A percentile compares a stretch with the other conserved stretches of the same genome.
phyloP scores from a whole-genome alignment of 53 echinoderm and acorn worm genomes.

The Glandiceps talaboti region DNA sequence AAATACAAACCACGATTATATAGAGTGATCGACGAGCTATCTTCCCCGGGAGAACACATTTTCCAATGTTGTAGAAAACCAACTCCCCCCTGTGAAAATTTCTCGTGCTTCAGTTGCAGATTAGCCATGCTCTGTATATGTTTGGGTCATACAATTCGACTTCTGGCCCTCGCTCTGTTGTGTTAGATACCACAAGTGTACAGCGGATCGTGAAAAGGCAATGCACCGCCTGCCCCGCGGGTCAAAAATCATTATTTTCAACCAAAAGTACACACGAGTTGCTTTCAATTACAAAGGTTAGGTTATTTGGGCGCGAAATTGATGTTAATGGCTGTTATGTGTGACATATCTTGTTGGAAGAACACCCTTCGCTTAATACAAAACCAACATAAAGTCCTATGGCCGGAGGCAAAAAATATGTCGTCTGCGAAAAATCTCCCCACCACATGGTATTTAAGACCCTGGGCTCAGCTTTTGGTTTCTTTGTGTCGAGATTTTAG shows the following conservation, averaged over 20 bases:
- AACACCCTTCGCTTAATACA: background rate
- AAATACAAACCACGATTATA: no score
- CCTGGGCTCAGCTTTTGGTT: background rate
- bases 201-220: no score
- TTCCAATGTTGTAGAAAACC: no score
- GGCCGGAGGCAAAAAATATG: background rate
- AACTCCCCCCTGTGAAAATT: no score
- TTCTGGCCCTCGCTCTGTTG: no score
- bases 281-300: background rate
- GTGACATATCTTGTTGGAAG: background rate
- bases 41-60: no score
- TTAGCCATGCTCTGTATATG: no score
- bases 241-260: background rate
- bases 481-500: background rate
- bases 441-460: background rate
- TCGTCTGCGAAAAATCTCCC: background rate
- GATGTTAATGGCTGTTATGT: background rate
- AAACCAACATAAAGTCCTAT: background rate
- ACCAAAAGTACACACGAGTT: background rate
- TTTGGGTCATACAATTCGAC: no score
- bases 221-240: background rate
- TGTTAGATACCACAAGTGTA: no score
- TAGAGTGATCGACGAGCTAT: no score
- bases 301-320: background rate
- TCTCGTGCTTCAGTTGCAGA: no score